Evolutionary conservation across 2,113 vertebrate species (phyloP).

Genomic region (Triplophysa siluroides): DNA sequence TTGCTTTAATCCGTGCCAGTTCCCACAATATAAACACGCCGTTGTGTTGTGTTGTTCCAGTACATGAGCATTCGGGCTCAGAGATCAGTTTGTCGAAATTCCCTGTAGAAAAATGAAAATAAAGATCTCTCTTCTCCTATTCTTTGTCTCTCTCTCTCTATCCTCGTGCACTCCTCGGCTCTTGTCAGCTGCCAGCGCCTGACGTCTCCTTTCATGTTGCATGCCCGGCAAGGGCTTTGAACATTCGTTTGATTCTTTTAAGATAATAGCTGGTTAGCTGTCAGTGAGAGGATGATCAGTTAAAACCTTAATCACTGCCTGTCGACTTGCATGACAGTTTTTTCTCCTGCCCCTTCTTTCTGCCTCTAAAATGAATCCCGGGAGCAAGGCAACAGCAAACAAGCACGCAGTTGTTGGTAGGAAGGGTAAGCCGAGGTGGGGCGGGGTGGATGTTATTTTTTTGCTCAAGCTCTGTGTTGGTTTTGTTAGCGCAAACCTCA

Average conservation of each 20-base stretch:
- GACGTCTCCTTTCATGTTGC: slow-evolving; percentile 99
- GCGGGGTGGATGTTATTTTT: neutral
- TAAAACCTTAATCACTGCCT: slow-evolving; percentile 99
- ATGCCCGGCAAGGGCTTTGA: slow-evolving; percentile 95
- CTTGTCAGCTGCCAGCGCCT: slow-evolving; percentile 97
- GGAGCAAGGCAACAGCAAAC: slow-evolving; percentile 82
- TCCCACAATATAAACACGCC: slow-evolving; percentile 76
- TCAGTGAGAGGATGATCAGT: slow-evolving; percentile 99
- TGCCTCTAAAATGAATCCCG: slow-evolving; percentile 83
- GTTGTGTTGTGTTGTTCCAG: slow-evolving; percentile 68
- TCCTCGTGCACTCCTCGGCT: slow-evolving; percentile 54
- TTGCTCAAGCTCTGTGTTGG: slow-evolving; percentile 1
- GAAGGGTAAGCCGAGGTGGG: slow-evolving; percentile 23
- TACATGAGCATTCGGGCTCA: slow-evolving; percentile 67
- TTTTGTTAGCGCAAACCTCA: slow-evolving; percentile 34
- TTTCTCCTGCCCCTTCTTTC: slow-evolving; percentile 71
- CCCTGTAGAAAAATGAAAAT: slow-evolving; percentile 76
- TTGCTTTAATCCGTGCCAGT: slow-evolving; percentile 44
- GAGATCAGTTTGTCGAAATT: slow-evolving; percentile 71
- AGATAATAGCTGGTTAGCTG: slow-evolving; percentile 99
- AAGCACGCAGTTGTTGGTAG: slow-evolving; percentile 42
- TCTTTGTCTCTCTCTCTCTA: slow-evolving; percentile 62
- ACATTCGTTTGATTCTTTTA: slow-evolving; percentile 99
- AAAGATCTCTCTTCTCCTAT: slow-evolving; percentile 73
- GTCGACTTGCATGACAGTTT: slow-evolving; percentile 94